These are phyloP conservation scores for Cepaea hortensis DNA, from an alignment of 2,888 invertebrate species.

Conservation along the genomic window DNA sequence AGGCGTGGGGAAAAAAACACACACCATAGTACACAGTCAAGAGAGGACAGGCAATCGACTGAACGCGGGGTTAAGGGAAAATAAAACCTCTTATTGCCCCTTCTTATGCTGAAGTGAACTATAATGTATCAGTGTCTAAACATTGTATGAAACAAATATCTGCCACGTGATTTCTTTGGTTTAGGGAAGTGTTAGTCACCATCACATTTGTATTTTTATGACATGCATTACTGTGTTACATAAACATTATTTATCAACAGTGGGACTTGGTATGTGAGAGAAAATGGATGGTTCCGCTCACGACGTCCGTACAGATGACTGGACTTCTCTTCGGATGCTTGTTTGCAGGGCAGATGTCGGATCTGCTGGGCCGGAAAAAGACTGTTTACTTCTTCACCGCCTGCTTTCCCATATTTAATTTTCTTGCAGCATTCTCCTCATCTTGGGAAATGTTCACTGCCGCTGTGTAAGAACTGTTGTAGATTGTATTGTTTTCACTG, in stretches of 20 bases:
- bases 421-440: slow-evolving; percentile 65
- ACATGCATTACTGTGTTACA: too few species aligned
- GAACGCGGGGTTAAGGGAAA: too few species aligned
- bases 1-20: too few species aligned
- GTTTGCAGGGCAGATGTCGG: slow-evolving; percentile 70
- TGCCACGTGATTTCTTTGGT: too few species aligned
- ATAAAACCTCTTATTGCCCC: too few species aligned
- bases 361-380: slow-evolving; percentile 68
- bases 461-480: neutral
- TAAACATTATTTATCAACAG: slow-evolving; percentile 52
- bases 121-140: too few species aligned
- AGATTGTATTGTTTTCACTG: neutral
- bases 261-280: slow-evolving; percentile 70
- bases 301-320: slow-evolving; percentile 71
- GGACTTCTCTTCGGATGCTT: slow-evolving; percentile 71
- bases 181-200: too few species aligned
- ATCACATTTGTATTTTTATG: too few species aligned
- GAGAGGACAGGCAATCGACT: too few species aligned
- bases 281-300: slow-evolving; percentile 58
- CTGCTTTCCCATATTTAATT: slow-evolving; percentile 61
- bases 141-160: too few species aligned
- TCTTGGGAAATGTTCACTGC: slow-evolving; percentile 70
- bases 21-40: too few species aligned
- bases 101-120: too few species aligned
- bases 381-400: slow-evolving; percentile 64